phyloP scores from a whole-genome alignment of 1,140 invertebrate genomes.

The Zaprionus inermis region DNA sequence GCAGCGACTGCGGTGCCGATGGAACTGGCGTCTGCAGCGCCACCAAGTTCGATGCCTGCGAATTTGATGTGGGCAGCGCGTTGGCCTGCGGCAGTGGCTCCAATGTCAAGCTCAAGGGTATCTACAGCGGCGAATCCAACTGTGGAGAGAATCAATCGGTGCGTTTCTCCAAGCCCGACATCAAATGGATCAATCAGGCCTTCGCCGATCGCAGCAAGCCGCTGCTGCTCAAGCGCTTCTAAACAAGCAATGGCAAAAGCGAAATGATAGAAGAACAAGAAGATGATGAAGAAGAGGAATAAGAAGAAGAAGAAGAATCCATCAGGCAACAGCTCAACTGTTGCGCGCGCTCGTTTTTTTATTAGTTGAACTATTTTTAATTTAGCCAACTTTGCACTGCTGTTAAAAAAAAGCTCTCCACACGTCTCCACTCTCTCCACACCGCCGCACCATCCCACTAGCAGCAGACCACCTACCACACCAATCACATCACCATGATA shows the following conservation, averaged over 20 bases:
- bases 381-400: constrained; percentile 52
- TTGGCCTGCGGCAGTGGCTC: constrained; percentile 90
- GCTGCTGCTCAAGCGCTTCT: constrained; percentile 70
- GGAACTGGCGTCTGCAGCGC: constrained; percentile 84
- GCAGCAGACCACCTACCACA: too few species aligned
- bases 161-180: constrained; percentile 78
- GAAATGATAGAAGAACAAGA: not conserved
- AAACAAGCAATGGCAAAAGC: not conserved
- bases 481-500: constrained; percentile 6
- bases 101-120: constrained; percentile 88
- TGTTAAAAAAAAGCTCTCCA: constrained; percentile 32
- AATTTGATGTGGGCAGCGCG: constrained; percentile 91
- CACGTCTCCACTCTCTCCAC: constrained; percentile 6
- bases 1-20: constrained; percentile 70
- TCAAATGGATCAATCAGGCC: constrained; percentile 78
- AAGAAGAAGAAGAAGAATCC: constrained; percentile 17
- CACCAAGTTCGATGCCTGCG: constrained; percentile 85
- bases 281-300: constrained; percentile 5
- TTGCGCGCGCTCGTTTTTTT: constrained; percentile 32
- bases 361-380: constrained; percentile 64
- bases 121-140: constrained; percentile 91
- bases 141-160: constrained; percentile 78
- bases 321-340: constrained; percentile 32
- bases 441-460: constrained; percentile 16
- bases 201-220: constrained; percentile 76